Evolutionary conservation across 2,113 vertebrate genomes (phyloP), one percentile per base, ranked within the genome.

Genomic region (Gnathonemus longibarbis): DNA sequence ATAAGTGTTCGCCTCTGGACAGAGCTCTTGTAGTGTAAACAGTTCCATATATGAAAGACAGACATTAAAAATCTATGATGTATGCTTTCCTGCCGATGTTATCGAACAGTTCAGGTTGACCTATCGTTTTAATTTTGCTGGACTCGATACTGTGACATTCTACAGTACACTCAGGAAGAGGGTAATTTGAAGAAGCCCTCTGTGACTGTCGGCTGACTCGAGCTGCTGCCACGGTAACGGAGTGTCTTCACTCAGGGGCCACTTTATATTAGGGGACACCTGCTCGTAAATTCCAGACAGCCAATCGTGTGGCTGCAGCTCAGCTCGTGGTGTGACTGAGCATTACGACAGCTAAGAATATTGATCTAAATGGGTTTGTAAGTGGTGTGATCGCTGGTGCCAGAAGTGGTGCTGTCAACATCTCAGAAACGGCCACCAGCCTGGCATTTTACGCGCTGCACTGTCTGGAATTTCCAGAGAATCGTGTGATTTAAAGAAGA

Each of bases 71-170:
- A 77, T 89, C 19, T 49, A 49, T 89, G 53, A 89, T 3, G 45
- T 74, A 45, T 15, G 9, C 62, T 17, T 27, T 74, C 45, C 62
- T 88, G 86, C 31, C 35, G 7, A 2, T 42, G 48, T 87, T 87
- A 48, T n/a, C 8, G 45, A 84, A 84, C n/a, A 10, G 83, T 48
- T 48, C 50, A 48, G 13, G 27, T 35, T 53, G 49, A 87, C 85
- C 85, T 87, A 87, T 31, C 85, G 27, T 87, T 87, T 87, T 53
- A 49, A 87, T 87, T 52, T 52, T 87, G 85, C 11, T 87, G 48
- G 1, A 27, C 50, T 53, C 53, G 27, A 27, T 77, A 74, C 48
- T 5, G 49, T 74, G 88, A 74, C 88, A 50, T 50, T 74, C 42
- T 74, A 5, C 13, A 48, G 27, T 21, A 11, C 6, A 58, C 21